Evolutionary conservation across 2,797 vertebrate genomes (phyloP), one percentile per base, ranked within the genome.

Genomic region (Hirundo rustica): DNA sequence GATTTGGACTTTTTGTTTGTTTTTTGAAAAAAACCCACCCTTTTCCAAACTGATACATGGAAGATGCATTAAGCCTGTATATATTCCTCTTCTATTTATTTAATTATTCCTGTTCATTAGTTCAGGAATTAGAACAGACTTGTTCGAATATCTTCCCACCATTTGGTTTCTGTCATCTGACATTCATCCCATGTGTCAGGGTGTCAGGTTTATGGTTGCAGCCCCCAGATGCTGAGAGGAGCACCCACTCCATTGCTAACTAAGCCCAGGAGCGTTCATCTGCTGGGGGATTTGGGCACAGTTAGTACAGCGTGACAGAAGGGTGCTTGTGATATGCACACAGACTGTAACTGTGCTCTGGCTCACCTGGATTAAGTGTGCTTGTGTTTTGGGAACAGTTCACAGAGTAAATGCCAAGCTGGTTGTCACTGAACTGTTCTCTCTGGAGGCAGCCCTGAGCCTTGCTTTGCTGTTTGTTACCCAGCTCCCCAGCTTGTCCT

Each of bases 131-230:
- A 40, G 87, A 85, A 86, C 53, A 51, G 82, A 40, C 58, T 72
- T 66, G 51, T 40, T 75, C 3, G 7, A 53, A 18, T 80, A 44
- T 36, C 47, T 84, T 78, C 58, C n/a, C 82, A 78, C 62, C 62
- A 22, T 65, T 94, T 88, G 54, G 36, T 60, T 93, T 84, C 50
- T 72, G 38, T 67, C 45, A 72, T 88, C 76, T 92, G 79, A 88
- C 65, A 48, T 72, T 83, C 54, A 75, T 75, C 27, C 68, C 62
- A 8, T 54, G 79, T 58, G 58, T 85, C 94, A 89, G 92, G 79
- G 84, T 91, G 86, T 68, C 73, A 47, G 81, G 93, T 85, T 91
- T 88, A 27, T 42, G 76, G 65, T 30, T 94, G 73, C 88, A 81
- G n/a, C 79, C 75, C 82, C 82, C 95, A 71, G 66, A 60, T 19